Evolutionary conservation across 2,113 vertebrate genomes (phyloP).

Genomic region (Psilopsiagon aymara): DNA sequence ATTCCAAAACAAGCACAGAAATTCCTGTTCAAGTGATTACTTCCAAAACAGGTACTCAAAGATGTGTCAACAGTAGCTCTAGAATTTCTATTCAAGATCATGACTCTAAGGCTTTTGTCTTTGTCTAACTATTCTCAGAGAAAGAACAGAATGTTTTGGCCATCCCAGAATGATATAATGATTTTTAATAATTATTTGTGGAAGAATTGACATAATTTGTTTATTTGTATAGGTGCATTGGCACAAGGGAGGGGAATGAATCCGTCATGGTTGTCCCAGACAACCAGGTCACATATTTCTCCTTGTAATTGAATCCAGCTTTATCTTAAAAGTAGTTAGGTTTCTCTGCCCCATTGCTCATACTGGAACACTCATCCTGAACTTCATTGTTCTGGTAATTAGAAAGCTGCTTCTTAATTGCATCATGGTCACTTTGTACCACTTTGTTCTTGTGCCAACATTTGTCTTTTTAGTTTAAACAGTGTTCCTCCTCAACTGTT

Average conservation of each 20-base stretch:
- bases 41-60: background rate
- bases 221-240: background rate
- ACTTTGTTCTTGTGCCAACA: constrained; percentile 65
- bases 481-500: background rate
- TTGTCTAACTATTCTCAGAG: background rate
- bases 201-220: constrained; percentile 10
- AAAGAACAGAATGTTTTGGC: constrained; percentile 13
- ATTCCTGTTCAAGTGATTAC: background rate
- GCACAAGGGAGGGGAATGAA: background rate
- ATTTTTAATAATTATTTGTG: constrained; percentile 9
- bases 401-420: constrained; percentile 60
- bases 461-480: constrained; percentile 32
- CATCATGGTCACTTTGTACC: constrained; percentile 40
- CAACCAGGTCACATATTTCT: constrained; percentile 1
- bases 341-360: constrained; percentile 68
- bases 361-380: constrained; percentile 57
- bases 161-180: background rate
- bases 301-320: background rate
- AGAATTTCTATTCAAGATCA: background rate
- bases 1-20: background rate
- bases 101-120: background rate
- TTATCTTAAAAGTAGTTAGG: constrained; percentile 46
- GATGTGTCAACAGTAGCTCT: background rate
- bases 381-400: constrained; percentile 61
- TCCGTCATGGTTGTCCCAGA: background rate